A percentile compares a stretch with the other conserved stretches of the same genome.
Evolutionary conservation across 2,888 invertebrate species (phyloP).

Genomic region (Volucella inflata): DNA sequence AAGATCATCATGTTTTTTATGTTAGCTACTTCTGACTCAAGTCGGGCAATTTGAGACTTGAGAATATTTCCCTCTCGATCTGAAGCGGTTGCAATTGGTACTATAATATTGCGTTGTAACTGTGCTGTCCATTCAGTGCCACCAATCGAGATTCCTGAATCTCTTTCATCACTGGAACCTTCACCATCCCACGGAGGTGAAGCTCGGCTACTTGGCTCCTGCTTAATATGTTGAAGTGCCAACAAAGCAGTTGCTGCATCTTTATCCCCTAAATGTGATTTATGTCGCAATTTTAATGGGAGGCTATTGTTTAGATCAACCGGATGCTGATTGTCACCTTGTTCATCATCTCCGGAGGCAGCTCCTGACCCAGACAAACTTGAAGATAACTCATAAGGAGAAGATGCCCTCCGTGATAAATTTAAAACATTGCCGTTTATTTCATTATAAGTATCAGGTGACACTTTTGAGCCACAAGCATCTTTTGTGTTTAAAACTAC

Average conservation of each 20-base stretch:
- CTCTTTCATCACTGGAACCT: constrained; percentile 94
- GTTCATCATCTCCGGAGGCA: constrained; percentile 84
- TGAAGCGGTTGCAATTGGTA: constrained; percentile 51
- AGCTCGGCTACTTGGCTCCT: constrained; percentile 88
- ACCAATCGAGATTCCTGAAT: constrained; percentile 93
- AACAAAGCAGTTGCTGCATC: constrained; percentile 92
- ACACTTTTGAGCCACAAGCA: constrained; percentile 1
- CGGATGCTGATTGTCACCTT: constrained; percentile 83
- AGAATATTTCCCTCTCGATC: constrained; percentile 88
- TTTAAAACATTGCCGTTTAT: constrained; percentile 86
- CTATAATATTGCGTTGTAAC: constrained; percentile 80
- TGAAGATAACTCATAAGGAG: constrained; percentile 91
- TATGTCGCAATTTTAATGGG: constrained; percentile 95
- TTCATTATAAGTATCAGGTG: constrained; percentile 45
- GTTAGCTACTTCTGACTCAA: constrained; percentile 95
- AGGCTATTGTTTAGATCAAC: constrained; percentile 90
- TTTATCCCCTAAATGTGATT: constrained; percentile 94
- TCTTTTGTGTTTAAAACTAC: constrained; percentile 66
- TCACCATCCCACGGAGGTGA: constrained; percentile 95
- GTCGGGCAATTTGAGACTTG: constrained; percentile 92
- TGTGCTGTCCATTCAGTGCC: constrained; percentile 83
- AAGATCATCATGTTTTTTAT: constrained; percentile 92
- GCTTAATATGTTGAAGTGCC: constrained; percentile 93
- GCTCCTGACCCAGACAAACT: constrained; percentile 88
- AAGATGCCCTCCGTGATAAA: constrained; percentile 87